A percentile compares a stretch with the other conserved stretches of the same genome.
Conservation (phyloP, 2,113 vertebrate genomes). For the Phoxinus phoxinus region DNA sequence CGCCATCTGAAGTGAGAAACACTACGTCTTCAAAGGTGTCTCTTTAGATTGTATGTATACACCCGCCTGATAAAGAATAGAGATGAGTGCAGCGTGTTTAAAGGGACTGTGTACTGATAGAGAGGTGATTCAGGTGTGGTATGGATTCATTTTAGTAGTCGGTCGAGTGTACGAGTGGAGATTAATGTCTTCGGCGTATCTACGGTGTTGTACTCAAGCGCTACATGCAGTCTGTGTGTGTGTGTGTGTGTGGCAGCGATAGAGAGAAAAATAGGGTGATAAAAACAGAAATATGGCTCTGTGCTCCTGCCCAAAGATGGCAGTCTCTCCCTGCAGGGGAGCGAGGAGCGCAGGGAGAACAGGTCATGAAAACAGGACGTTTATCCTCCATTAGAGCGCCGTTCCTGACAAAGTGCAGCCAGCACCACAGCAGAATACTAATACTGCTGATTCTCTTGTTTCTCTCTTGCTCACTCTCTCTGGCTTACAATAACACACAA, state of each 20-base stretch:
- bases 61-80: not conserved
- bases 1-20: not conserved
- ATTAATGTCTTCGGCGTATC: slow-evolving; percentile 12
- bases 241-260: slow-evolving; percentile 2
- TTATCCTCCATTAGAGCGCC: slow-evolving; percentile 62
- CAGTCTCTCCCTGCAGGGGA: slow-evolving; percentile 62
- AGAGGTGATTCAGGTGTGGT: slow-evolving; percentile 1
- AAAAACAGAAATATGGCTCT: slow-evolving; percentile 28
- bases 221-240: not conserved
- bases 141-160: slow-evolving; percentile 16
- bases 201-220: not conserved
- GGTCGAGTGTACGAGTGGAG: not conserved
- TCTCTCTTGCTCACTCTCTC: slow-evolving; percentile 33
- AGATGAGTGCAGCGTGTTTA: not conserved
- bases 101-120: not conserved
- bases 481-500: slow-evolving; percentile 54
- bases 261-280: slow-evolving; percentile 7
- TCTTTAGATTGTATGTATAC: slow-evolving; percentile 10
- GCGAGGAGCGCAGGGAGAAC: slow-evolving; percentile 47
- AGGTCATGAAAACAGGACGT: slow-evolving; percentile 62
- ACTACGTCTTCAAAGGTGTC: not conserved
- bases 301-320: slow-evolving; percentile 60
- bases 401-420: slow-evolving; percentile 62
- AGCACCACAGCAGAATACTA: slow-evolving; percentile 59
- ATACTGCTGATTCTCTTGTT: slow-evolving; percentile 43